These are phyloP conservation scores for Hylaea fasciaria DNA, from an alignment of 2,888 invertebrate species.

Conservation along the genomic window DNA sequence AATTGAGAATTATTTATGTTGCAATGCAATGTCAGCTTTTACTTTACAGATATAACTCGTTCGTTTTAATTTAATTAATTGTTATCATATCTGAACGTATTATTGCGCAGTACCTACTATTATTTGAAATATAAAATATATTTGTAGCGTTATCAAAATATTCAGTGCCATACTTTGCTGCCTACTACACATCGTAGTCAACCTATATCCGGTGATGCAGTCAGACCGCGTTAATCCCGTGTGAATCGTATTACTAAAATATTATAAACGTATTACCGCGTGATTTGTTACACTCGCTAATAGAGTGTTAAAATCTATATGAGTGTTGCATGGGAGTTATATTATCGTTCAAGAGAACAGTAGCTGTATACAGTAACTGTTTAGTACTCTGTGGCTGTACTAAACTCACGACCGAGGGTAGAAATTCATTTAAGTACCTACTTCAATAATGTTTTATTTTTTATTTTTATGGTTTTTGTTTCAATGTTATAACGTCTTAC, in stretches of 20 bases:
- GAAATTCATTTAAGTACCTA: neutral
- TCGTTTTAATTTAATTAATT: too few species aligned
- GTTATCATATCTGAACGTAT: too few species aligned
- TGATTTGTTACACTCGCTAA: constrained; percentile 43
- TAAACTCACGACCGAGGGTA: neutral
- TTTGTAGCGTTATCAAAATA: too few species aligned
- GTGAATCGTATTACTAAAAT: constrained; percentile 40
- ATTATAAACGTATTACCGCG: constrained; percentile 36
- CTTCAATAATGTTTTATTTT: neutral
- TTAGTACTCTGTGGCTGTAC: too few species aligned
- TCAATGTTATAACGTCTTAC: neutral
- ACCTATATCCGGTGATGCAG: constrained; percentile 22
- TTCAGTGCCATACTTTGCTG: too few species aligned
- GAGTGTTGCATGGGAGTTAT: constrained; percentile 33
- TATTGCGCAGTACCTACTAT: too few species aligned
- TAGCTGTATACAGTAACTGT: too few species aligned
- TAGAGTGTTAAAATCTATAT: constrained; percentile 37
- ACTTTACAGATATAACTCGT: too few species aligned
- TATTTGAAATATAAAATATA: too few species aligned
- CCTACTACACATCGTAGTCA: constrained; percentile 7
- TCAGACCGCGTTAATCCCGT: constrained; percentile 40
- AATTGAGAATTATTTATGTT: too few species aligned
- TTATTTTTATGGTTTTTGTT: neutral
- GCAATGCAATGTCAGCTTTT: too few species aligned
- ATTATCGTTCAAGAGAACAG: constrained; percentile 26